Percentiles rank a stretch among this genome's conserved stretches.
phyloP scores from a whole-genome alignment of 2,113 vertebrate species.

The Tyrannus savana region DNA sequence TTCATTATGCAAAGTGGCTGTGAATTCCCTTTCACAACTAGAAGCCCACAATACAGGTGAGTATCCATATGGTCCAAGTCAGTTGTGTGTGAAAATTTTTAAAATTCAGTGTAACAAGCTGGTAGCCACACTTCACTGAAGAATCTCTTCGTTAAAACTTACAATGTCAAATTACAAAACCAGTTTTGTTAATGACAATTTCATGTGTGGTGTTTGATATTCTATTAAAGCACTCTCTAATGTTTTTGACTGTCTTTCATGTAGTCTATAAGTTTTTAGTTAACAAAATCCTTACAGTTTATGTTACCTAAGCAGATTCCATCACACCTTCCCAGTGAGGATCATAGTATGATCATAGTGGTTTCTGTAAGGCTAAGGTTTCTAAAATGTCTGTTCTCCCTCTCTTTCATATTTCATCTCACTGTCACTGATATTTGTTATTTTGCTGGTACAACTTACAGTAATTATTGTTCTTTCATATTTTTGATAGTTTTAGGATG shows the following conservation, averaged over 20 bases:
- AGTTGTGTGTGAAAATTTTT: neutral
- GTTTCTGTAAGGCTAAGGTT: neutral
- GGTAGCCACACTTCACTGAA: neutral
- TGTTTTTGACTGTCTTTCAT: neutral
- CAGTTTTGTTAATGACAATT: neutral
- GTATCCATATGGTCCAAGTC: neutral
- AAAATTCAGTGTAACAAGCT: neutral
- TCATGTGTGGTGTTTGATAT: neutral
- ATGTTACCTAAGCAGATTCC: neutral
- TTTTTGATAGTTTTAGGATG: neutral
- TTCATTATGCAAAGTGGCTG: slow-evolving; percentile 98
- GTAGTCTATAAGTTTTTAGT: neutral
- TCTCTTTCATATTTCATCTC: neutral
- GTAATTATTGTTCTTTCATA: neutral
- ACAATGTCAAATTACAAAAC: neutral
- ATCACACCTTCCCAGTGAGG: neutral
- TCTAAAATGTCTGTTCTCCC: neutral
- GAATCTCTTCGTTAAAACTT: neutral
- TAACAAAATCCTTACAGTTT: neutral
- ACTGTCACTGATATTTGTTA: neutral
- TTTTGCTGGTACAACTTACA: neutral
- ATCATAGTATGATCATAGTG: neutral
- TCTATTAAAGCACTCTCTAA: neutral
- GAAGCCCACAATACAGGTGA: slow-evolving; percentile 96
- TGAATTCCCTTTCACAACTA: slow-evolving; percentile 96